Percentiles rank a stretch among this genome's conserved stretches.
Conservation (phyloP, 2,888 invertebrate genomes). For the Hypena proboscidalis region DNA sequence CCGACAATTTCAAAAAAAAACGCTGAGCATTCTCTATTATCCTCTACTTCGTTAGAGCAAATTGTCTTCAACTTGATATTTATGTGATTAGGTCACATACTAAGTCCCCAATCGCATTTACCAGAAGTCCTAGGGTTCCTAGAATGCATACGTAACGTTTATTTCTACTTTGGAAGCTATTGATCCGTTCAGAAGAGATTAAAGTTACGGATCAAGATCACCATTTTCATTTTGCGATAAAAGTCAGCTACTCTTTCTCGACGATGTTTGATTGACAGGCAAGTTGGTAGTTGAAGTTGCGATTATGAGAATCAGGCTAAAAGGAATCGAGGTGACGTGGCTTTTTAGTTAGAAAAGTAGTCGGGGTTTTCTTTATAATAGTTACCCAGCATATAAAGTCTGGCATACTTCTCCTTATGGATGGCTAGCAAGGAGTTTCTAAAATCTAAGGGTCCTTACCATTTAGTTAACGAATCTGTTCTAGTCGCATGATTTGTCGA, state of each 20-base stretch:
- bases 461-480: too few species aligned
- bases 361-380: too few species aligned
- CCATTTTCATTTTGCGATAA: not conserved
- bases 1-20: too few species aligned
- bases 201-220: not conserved
- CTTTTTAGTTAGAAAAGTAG: not conserved
- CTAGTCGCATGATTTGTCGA: too few species aligned
- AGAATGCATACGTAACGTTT: not conserved
- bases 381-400: too few species aligned
- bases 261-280: constrained; percentile 2
- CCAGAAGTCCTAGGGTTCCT: not conserved
- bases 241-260: not conserved
- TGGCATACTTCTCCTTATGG: too few species aligned
- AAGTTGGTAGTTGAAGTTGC: not conserved
- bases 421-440: too few species aligned
- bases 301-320: not conserved
- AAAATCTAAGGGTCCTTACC: too few species aligned
- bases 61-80: too few species aligned
- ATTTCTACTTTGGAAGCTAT: not conserved
- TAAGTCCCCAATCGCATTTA: not conserved
- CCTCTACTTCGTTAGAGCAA: too few species aligned
- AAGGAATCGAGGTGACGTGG: not conserved
- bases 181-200: not conserved
- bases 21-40: too few species aligned
- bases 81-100: not conserved